phyloP scores from a whole-genome alignment of 1,140 invertebrate genomes.

The Globodera rostochiensis region DNA sequence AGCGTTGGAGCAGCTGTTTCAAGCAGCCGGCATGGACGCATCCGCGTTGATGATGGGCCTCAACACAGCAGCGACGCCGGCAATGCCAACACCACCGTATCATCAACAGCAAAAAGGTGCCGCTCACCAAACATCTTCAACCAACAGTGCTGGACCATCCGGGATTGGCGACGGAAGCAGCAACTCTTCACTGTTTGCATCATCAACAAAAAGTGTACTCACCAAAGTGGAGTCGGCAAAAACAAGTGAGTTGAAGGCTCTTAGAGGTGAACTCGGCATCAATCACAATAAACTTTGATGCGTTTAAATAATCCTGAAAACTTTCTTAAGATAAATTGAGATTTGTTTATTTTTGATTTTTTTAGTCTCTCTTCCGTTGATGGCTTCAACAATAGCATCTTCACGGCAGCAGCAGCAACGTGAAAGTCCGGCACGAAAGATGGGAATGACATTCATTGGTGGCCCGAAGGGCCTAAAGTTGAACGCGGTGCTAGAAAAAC shows the following conservation, averaged over 20 bases:
- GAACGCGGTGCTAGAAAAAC: conserved; percentile 48
- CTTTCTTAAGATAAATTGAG: too few relatives aligned
- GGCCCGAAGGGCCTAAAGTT: conserved; percentile 32
- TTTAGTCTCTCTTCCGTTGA: neutral
- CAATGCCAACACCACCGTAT: neutral
- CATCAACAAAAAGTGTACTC: neutral
- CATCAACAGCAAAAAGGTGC: neutral
- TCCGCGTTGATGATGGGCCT: conserved; percentile 23
- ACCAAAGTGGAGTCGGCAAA: neutral
- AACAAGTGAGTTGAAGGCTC: neutral
- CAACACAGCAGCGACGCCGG: neutral
- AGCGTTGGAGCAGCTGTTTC: conserved; percentile 7
- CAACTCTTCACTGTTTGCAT: too few relatives aligned
- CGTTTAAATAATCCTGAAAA: too few relatives aligned
- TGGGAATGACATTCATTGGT: neutral
- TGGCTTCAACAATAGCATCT: neutral
- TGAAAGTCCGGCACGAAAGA: conserved; percentile 9
- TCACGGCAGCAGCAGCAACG: neutral
- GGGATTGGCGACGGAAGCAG: neutral
- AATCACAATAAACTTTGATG: too few relatives aligned
- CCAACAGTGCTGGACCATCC: too few relatives aligned
- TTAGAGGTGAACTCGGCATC: too few relatives aligned
- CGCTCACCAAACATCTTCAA: neutral
- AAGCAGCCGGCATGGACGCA: conserved; percentile 25
- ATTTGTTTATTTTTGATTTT: neutral